Evolutionary conservation across 2,113 vertebrate species (phyloP).

Genomic region (Hucho hucho): DNA sequence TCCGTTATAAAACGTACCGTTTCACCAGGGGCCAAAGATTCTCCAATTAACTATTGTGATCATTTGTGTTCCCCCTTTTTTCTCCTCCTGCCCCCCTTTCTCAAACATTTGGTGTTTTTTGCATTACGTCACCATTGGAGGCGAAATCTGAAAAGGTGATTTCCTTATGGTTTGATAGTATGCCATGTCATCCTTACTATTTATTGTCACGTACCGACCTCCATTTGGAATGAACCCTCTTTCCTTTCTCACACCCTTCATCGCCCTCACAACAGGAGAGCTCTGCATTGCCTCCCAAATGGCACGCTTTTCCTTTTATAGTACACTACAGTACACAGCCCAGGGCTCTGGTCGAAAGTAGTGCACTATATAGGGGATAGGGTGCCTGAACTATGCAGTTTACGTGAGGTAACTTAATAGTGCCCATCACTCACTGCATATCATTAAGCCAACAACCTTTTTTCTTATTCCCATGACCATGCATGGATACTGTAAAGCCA

Average conservation of each 20-base stretch:
- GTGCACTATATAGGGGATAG: too few relatives aligned
- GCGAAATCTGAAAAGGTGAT: conserved; percentile 75
- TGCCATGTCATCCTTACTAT: conserved; percentile 34
- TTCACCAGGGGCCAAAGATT: not conserved
- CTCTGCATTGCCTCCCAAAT: conserved; percentile 4
- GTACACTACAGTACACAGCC: too few relatives aligned
- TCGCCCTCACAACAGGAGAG: not conserved
- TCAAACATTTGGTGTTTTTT: conserved; percentile 12
- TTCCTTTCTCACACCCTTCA: not conserved
- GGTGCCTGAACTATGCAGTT: too few relatives aligned
- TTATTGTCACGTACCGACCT: conserved; percentile 18
- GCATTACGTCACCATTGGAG: conserved; percentile 61
- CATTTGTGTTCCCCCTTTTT: conserved; percentile 44
- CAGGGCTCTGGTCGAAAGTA: too few relatives aligned
- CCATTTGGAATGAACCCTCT: conserved; percentile 1
- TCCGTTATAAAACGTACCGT: not conserved
- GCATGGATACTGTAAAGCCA: conserved; percentile 17
- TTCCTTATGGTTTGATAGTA: conserved; percentile 32
- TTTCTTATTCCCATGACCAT: conserved; percentile 33
- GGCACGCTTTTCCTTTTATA: not conserved
- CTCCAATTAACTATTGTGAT: conserved; percentile 47
- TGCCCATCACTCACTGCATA: too few relatives aligned
- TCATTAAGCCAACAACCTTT: too few relatives aligned
- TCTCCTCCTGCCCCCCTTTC: conserved; percentile 34
- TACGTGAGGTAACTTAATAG: too few relatives aligned